Evolutionary conservation across 2,888 invertebrate genomes (phyloP), one percentile per base, ranked within the genome.

Genomic region (Lucinisca nassula): DNA sequence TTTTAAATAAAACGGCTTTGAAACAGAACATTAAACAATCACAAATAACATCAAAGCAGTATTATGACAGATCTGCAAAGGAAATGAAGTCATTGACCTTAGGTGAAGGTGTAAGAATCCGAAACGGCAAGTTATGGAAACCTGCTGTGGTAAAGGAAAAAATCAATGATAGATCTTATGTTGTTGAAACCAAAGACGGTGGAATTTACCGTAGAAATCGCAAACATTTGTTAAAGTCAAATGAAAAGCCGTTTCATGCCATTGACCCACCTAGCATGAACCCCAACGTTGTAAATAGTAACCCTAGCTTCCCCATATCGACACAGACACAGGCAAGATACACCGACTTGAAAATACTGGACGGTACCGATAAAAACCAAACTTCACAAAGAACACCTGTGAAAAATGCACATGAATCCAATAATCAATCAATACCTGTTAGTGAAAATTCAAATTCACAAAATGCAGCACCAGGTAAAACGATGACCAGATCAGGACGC

Each of bases 21-120:
- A 30, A 75, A 21, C 82, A 82, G 30, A 61, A 75, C 8, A 8
- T 32, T 0, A 74, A 35, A 2, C 1, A 51, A 14, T n/a, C n/a
- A n/a, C 82, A 82, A 35, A 51, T 67, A n/a, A 58, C 32, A 27
- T 75, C 75, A 37, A 82, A 82, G 40, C n/a, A 35, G 1, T 32
- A 70, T 17, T 77, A 55, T 72, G 78, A 83, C 61, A 77, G 49
- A 67, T 4, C 51, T 30, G 45, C 82, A 4, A 82, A 74, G 30
- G 32, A 37, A 12, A 17, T 82, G 21, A 27, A 61, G 30, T 51
- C 21, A 6, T n/a, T 84, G 17, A n/a, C 27, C 21, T 24, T 24
- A 1, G 84, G 58, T 4, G 74, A 79, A 0, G 32, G 40, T 24
- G 35, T 72, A 24, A 55, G 73, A 10, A 14, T 51, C 24, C 30